These are phyloP conservation scores for Tenthredo livida DNA, from an alignment of 2,888 invertebrate genomes.

Conservation along the genomic window DNA sequence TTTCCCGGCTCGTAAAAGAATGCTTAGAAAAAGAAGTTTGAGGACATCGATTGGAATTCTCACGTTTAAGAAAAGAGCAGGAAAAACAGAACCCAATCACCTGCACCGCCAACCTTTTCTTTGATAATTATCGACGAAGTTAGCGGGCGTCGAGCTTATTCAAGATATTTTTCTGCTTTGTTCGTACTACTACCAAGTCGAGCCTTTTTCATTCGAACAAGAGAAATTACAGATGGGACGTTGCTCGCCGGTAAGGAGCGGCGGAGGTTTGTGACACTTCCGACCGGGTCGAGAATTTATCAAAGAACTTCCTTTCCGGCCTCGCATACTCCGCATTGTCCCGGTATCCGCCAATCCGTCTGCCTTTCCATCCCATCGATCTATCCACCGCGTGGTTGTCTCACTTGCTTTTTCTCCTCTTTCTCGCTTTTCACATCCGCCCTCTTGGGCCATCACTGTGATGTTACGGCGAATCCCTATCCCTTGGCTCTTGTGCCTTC, in stretches of 20 bases:
- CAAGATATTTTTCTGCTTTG: constrained; percentile 43
- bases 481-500: not conserved
- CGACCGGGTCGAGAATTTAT: constrained; percentile 43
- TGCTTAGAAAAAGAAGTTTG: not conserved
- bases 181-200: constrained; percentile 16
- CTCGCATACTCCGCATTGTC: constrained; percentile 46
- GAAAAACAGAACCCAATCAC: constrained; percentile 43
- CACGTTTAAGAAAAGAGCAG: constrained; percentile 21
- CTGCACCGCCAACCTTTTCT: constrained; percentile 43
- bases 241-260: constrained; percentile 30
- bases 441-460: not conserved
- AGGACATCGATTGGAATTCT: constrained; percentile 9
- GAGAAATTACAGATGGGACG: constrained; percentile 43
- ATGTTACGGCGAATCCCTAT: constrained; percentile 12
- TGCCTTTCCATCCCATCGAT: constrained; percentile 44
- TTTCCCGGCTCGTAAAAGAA: not conserved
- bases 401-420: constrained; percentile 9
- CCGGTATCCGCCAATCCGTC: constrained; percentile 45
- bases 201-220: constrained; percentile 38
- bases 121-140: constrained; percentile 40
- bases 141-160: constrained; percentile 43
- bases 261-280: constrained; percentile 45
- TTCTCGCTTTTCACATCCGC: constrained; percentile 12
- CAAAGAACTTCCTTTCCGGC: constrained; percentile 47
- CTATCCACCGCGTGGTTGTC: constrained; percentile 25